These are phyloP conservation scores for Cyclargus thomasi DNA, from an alignment of 1,140 invertebrate species.

Conservation along the genomic window DNA sequence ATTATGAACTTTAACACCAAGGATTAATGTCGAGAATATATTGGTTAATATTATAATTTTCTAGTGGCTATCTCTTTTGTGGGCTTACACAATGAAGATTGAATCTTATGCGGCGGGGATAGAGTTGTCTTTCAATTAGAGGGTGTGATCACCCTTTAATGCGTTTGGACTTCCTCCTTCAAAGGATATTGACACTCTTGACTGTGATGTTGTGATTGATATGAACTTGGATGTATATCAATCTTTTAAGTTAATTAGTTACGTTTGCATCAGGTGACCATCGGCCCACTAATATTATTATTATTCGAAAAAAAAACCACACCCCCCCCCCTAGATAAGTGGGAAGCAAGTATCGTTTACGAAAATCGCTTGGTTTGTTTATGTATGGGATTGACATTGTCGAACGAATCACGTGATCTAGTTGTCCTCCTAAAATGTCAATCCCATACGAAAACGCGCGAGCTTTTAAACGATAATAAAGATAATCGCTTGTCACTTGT, in stretches of 20 bases:
- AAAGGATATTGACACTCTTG: slow-evolving; percentile 16
- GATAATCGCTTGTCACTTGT: too few species aligned
- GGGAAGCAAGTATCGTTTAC: too few species aligned
- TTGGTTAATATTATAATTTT: not conserved
- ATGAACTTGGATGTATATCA: slow-evolving; percentile 1
- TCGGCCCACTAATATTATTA: too few species aligned
- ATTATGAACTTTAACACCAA: not conserved
- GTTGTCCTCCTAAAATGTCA: too few species aligned
- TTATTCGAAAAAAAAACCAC: too few species aligned
- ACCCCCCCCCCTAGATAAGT: too few species aligned
- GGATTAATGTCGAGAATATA: not conserved
- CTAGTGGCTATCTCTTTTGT: slow-evolving; percentile 10
- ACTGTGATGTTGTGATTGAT: slow-evolving; percentile 13
- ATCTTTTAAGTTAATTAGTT: not conserved
- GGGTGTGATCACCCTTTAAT: slow-evolving; percentile 4
- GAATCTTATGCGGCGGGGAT: not conserved
- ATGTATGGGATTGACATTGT: too few species aligned
- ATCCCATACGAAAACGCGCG: too few species aligned
- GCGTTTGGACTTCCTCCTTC: slow-evolving; percentile 7
- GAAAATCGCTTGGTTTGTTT: too few species aligned
- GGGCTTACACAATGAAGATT: not conserved
- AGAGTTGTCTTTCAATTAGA: slow-evolving; percentile 3
- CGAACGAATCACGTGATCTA: too few species aligned
- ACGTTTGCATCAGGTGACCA: too few species aligned
- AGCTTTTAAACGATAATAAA: too few species aligned